Conservation (phyloP, 2,113 vertebrate genomes). For the Desmodus rotundus region DNA sequence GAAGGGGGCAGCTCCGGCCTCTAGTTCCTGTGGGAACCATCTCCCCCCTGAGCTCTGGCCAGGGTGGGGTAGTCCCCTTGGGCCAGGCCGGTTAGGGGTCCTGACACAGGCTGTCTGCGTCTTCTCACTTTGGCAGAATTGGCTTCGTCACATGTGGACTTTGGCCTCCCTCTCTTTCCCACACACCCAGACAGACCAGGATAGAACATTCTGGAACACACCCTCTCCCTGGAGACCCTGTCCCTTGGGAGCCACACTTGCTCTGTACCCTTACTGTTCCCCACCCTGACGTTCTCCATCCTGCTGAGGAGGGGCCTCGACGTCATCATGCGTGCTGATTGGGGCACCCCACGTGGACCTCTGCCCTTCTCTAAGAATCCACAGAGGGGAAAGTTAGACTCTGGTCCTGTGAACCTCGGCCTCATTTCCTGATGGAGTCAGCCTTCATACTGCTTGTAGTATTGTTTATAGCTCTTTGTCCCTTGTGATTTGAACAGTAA, state of each 20-base stretch:
- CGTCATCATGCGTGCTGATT: background rate
- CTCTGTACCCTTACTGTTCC: background rate
- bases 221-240: background rate
- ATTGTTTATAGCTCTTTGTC: background rate
- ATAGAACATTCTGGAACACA: background rate
- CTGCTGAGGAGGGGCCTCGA: background rate
- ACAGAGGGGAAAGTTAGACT: background rate
- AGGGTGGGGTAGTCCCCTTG: background rate
- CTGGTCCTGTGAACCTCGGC: background rate
- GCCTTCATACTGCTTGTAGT: background rate
- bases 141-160: background rate
- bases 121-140: background rate
- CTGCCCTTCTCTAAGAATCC: background rate
- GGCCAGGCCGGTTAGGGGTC: background rate
- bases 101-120: background rate
- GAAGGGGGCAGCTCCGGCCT: fast-evolving
- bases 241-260: background rate
- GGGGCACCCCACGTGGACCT: fast-evolving
- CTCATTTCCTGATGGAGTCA: background rate
- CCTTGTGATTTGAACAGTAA: background rate
- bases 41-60: background rate
- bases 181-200: background rate
- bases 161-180: slow-evolving; percentile 21
- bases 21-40: background rate
- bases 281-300: background rate